These are phyloP conservation scores for Pipra filicauda DNA, from an alignment of 2,113 vertebrate species.

Conservation along the genomic window DNA sequence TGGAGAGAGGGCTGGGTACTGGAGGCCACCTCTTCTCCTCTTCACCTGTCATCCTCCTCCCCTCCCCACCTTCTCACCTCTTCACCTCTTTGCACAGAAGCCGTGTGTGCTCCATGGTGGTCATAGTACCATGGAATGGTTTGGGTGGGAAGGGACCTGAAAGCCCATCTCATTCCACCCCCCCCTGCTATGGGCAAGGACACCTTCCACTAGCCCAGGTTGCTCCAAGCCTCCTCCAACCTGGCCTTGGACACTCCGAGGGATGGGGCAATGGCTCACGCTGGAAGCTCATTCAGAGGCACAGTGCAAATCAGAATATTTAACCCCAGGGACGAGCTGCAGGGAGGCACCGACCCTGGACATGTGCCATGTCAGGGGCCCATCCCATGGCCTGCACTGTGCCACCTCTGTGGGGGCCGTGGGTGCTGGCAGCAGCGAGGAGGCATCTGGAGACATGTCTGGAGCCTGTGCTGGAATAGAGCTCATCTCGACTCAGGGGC, in stretches of 20 bases:
- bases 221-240: neutral
- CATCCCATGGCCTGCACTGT: neutral
- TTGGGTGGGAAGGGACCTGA: neutral
- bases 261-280: fast-evolving
- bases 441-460: fast-evolving
- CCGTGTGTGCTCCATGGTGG: neutral
- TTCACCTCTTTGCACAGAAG: neutral
- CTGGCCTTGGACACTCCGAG: fast-evolving
- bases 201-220: neutral
- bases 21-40: neutral
- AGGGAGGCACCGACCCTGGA: fast-evolving
- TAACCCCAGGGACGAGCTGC: neutral
- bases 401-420: fast-evolving
- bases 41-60: neutral
- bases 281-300: fast-evolving
- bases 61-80: neutral
- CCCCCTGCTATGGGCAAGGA: neutral
- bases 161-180: neutral
- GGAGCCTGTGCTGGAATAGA: fast-evolving
- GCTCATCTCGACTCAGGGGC: neutral
- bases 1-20: neutral
- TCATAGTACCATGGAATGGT: neutral
- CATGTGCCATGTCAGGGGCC: neutral
- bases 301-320: fast-evolving
- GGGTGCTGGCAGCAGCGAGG: fast-evolving